Evolutionary conservation across 2,113 vertebrate genomes (phyloP).

Genomic region (Scolopax mira): DNA sequence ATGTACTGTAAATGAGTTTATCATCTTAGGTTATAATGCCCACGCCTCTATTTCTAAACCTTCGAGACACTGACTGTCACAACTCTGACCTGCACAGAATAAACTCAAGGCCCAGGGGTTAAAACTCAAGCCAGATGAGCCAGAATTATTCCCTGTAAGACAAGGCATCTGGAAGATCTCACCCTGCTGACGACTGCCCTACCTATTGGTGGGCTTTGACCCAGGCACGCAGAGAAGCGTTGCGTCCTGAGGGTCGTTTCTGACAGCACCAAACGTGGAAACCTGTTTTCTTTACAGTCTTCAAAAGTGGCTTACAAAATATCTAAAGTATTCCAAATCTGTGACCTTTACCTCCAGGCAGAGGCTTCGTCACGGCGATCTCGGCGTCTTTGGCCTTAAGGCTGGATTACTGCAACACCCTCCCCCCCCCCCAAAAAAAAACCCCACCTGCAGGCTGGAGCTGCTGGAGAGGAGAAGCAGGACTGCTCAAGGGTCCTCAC

Average conservation of each 20-base stretch:
- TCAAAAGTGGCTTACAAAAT: conserved; percentile 21
- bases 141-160: background rate
- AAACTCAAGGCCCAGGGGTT: background rate
- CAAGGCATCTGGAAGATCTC: background rate
- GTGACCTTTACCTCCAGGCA: conserved; percentile 49
- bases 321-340: conserved; percentile 45
- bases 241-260: background rate
- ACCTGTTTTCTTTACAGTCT: conserved; percentile 10
- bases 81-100: background rate
- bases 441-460: conserved; percentile 12
- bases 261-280: background rate
- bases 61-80: background rate
- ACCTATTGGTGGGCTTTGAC: background rate
- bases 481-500: conserved; percentile 30
- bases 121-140: background rate
- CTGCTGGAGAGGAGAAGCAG: background rate
- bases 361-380: background rate
- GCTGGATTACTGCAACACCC: background rate
- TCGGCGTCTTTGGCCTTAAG: background rate
- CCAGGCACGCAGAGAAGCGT: background rate
- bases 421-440: background rate
- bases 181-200: background rate
- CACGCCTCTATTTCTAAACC: background rate
- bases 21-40: background rate
- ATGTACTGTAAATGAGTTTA: background rate